Base-by-base conservation (phyloP, 2,888 invertebrate species). In the Drosophila ochracea region DNA sequence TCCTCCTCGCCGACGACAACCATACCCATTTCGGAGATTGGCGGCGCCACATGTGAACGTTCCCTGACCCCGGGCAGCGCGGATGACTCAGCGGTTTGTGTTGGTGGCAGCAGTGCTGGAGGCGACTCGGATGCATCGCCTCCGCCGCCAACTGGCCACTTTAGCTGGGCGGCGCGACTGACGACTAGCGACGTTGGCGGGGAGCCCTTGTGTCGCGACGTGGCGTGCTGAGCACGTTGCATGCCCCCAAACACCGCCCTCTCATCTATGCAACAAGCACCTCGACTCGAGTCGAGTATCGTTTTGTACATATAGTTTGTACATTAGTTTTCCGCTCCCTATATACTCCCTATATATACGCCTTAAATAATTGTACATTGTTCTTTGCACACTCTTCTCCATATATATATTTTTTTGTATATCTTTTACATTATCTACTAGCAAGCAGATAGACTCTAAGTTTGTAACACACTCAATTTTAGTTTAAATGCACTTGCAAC, bases 21-120 rank as follows among this genome's bases (percentile, higher is more conserved):
- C 47, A 89, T 91, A 75, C 93, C 93, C 63, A 93, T 93, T 50
- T 93, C 93, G 10, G 93, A 93, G 73, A 93, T 93, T 54, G 93
- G 93, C 47, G 93, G 93, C 13, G 91, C 73, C 30, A 78, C 54
- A 31, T 82, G 80, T 49, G 89, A 89, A 13, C 74, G 91, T 4
- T 62, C 92, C 0, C 30, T 81, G 35, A 92, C 91, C 5, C 91
- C 92, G 11, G 62, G 70, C 57, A 82, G 76, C 57, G 78, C 82
- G 13, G 90, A 92, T 59, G 92, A 92, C 52, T 89, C 91, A 5
- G 91, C 92, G 0, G 90, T 91, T 0, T 92, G 73, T 71, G 78
- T 88, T 4, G 77, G 84, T 11, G 78, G 75, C 37, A 76, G 72
- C 50, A 84, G 78, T 4, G 74, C 82, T 16, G 75, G 75, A 33